Evolutionary conservation across 2,888 invertebrate species (phyloP), one percentile per base, ranked within the genome.

Genomic region (Tetrapedia diversipes): DNA sequence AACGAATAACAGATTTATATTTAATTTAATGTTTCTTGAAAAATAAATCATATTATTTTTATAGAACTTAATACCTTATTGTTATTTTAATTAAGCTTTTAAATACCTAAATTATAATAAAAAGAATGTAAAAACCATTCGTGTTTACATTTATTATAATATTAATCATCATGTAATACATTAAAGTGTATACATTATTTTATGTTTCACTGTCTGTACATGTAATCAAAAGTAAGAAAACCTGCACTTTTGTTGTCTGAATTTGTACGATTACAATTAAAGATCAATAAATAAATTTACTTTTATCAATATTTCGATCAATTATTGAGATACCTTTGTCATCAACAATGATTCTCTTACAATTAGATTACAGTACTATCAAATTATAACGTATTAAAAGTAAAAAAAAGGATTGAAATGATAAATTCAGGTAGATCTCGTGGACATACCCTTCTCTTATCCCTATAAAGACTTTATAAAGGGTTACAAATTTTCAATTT

Each of bases 351-450:
- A 22, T 22, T n/a, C n/a, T n/a, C n/a, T n/a, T n/a, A 4, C 11
- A 22, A 11, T 11, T 27, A 27, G 8, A 16, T 51, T 10, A 27
- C 4, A n/a, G 3, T 14, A 2, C 4, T 7, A 4, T 16, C 11
- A 24, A 54, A 41, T 37, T 47, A 22, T 22, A 16, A 65, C 22
- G 49, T 32, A 4, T 37, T 14, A 6, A n/a, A 27, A 49, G n/a
- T 8, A 14, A 16, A 14, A 4, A 29, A 39, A 10, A 22, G 19
- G 34, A 24, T 41, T 4, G 14, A 34, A 14, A 14, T 27, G 22
- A 53, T 45, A 41, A 19, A 71, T 66, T 39, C 16, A 27, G 14
- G 14, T 65, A 56, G 11, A 27, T 37, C 14, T 54, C 8, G 2
- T 54, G 10, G 7, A 1, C 10, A n/a, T n/a, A n/a, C 16, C 37